Conservation (phyloP, 2,113 vertebrate genomes). For the Acrocephalus arundinaceus region DNA sequence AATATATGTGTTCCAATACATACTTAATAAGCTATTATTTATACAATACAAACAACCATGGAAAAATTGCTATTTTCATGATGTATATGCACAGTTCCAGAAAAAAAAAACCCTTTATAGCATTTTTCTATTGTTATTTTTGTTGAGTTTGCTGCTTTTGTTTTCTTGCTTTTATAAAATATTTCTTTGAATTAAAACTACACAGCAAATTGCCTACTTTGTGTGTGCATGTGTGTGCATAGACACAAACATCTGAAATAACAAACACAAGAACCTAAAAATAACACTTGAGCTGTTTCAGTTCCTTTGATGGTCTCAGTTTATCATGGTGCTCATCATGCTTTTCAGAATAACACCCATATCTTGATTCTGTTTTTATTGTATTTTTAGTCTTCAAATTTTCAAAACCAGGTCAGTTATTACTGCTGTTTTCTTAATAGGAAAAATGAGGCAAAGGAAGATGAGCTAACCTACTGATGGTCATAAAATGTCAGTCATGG, state of each 20-base stretch:
- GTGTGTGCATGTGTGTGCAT: neutral
- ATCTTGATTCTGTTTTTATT: neutral
- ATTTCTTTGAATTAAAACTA: neutral
- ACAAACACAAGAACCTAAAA: neutral
- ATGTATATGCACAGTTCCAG: neutral
- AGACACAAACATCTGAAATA: neutral
- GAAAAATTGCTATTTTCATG: neutral
- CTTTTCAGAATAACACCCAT: neutral
- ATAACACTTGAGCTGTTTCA: neutral
- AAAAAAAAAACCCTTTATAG: neutral
- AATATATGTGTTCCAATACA: neutral
- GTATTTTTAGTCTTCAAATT: neutral
- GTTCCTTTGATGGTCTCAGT: neutral
- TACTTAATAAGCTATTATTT: neutral
- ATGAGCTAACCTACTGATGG: neutral
- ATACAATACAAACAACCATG: accelerated
- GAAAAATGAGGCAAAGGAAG: neutral
- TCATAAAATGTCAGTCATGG: neutral
- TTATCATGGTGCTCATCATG: neutral
- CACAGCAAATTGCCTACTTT: neutral
- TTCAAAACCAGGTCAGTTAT: neutral
- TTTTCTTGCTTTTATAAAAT: neutral
- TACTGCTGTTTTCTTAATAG: neutral
- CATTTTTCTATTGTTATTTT: neutral
- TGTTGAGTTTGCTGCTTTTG: neutral